Conservation (phyloP, 1,140 invertebrate species). For the Philotrypesis tridentata region DNA sequence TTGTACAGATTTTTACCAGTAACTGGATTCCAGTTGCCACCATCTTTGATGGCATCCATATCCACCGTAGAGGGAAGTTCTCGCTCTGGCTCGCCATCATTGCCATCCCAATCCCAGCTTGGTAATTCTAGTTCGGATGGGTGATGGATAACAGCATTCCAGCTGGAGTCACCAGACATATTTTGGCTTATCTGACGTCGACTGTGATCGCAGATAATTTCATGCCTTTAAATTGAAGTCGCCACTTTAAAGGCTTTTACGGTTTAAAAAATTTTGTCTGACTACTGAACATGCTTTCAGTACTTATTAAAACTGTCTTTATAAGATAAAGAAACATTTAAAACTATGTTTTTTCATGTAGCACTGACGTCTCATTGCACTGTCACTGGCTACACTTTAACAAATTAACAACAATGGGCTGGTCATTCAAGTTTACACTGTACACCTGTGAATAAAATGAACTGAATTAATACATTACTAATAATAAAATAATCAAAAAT, state of each 20-base stretch:
- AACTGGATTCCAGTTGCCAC: conserved; percentile 70
- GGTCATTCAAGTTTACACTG: conserved; percentile 1
- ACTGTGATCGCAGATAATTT: conserved; percentile 32
- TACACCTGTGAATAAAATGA: conserved; percentile 8
- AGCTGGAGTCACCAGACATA: conserved; percentile 75
- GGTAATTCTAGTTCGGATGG: conserved; percentile 74
- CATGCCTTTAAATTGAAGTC: conserved; percentile 34
- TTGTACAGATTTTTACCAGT: conserved; percentile 66
- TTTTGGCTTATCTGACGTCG: conserved; percentile 40
- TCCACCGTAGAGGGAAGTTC: conserved; percentile 79
- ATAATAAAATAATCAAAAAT: no score
- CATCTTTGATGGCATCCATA: conserved; percentile 77
- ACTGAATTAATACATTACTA: background rate
- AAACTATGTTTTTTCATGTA: background rate
- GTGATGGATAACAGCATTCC: conserved; percentile 78
- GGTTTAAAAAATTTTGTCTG: conserved; percentile 27
- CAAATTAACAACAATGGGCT: background rate
- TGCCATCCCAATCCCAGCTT: conserved; percentile 73
- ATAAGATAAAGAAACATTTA: conserved; percentile 27
- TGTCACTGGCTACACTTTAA: background rate
- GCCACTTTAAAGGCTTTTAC: background rate
- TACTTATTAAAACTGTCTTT: conserved; percentile 16
- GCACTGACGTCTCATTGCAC: conserved; percentile 29
- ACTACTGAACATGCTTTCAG: conserved; percentile 15
- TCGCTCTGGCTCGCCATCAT: conserved; percentile 76